Base-by-base conservation (phyloP, 1,140 invertebrate genomes). In the Platorchestia sp. region DNA sequence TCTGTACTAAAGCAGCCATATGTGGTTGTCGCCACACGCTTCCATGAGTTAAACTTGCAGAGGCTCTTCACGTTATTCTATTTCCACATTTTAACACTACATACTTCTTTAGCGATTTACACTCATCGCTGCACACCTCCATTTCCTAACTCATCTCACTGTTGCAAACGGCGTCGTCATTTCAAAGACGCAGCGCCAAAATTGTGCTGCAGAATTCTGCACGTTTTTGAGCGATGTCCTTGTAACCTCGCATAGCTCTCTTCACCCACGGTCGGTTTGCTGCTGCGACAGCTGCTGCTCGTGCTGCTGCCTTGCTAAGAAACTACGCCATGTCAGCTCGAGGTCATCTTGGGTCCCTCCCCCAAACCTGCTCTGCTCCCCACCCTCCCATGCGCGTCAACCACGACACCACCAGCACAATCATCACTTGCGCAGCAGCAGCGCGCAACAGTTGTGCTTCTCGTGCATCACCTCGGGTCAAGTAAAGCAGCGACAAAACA, bases 261-360 rank as follows among this genome's bases (percentile, higher is more conserved):
- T 89, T 41, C 36, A 44, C 43, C 87, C 87, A 41, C 87, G n/a
- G 41, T 89, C 43, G 87, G 87, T 75, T 75, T 75, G 59, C 59
- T 75, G 59, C 87, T 27, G 87, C 87, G 87, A 89, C 87, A 44
- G 41, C 87, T 89, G 87, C 59, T 75, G 87, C 87, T 89, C 41
- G 87, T 44, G 87, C 42, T 22, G 87, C 87, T 89, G 41, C 87
- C 87, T 89, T 89, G 87, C 87, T 89, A 89, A 44, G 87, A 89
- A 89, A 89, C 87, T 89, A 93, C 91, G 43, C 91, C 91, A 47
- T 93, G 91, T 93, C 91, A 93, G 91, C 44, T 93, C 91, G 91
- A 93, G 91, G 91, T 93, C 91, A 93, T 93, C 91, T 45, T 40
- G 41, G 45, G 43, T n/a, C 43, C 91, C 43, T 40, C 44, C 45